phyloP scores from a whole-genome alignment of 2,888 invertebrate genomes.

The Caenorhabditis drosophilae region DNA sequence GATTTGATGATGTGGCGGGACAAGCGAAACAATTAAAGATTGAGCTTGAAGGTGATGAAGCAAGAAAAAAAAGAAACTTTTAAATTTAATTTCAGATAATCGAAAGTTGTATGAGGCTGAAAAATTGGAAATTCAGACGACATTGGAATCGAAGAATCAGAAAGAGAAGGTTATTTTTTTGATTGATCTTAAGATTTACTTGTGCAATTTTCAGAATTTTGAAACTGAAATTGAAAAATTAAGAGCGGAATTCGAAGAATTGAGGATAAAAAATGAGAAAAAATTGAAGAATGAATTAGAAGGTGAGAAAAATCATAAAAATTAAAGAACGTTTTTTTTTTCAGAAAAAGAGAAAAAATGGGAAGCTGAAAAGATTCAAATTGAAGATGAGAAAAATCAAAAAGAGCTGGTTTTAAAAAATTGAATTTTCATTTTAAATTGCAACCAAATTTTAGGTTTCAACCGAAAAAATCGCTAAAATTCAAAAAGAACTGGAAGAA shows the following conservation, averaged over 20 bases:
- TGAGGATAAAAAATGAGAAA: slow-evolving; percentile 7
- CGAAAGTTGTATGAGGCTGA: slow-evolving; percentile 4
- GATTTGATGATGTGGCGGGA: slow-evolving; percentile 21
- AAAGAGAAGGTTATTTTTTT: background rate
- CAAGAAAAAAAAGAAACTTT: background rate
- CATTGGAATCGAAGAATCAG: slow-evolving; percentile 8
- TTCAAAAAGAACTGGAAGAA: too few relatives aligned
- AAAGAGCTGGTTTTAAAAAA: too few relatives aligned
- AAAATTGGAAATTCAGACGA: background rate
- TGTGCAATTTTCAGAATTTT: background rate
- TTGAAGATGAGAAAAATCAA: too few relatives aligned
- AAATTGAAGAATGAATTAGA: slow-evolving; percentile 8
- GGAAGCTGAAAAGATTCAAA: too few relatives aligned
- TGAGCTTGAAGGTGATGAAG: slow-evolving; percentile 9
- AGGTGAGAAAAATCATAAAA: slow-evolving; percentile 2
- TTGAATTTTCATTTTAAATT: too few relatives aligned
- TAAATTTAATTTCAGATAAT: slow-evolving; percentile 4
- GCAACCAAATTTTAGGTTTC: too few relatives aligned
- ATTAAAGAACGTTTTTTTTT: background rate
- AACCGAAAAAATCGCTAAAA: too few relatives aligned
- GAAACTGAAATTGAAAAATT: background rate
- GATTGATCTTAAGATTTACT: background rate
- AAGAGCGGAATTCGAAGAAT: background rate
- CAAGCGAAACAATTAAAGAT: slow-evolving; percentile 12
- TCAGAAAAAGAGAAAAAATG: too few relatives aligned